These are phyloP conservation scores for Coregonus sp. DNA, from an alignment of 2,797 vertebrate species.

Conservation along the genomic window DNA sequence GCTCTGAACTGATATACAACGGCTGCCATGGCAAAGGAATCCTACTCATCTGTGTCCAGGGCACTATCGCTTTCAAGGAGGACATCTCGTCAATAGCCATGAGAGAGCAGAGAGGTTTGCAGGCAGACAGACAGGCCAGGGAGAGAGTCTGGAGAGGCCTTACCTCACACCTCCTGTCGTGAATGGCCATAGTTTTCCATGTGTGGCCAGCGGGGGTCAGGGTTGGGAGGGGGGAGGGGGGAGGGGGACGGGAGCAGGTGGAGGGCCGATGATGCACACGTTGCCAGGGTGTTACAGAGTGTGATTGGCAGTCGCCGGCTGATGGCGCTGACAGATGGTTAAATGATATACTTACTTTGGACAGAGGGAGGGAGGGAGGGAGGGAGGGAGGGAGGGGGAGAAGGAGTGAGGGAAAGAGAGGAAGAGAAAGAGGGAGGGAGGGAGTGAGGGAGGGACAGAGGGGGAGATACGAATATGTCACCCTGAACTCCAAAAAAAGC, in stretches of 20 bases:
- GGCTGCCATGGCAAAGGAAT: slow-evolving; percentile 15
- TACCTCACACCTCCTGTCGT: not conserved
- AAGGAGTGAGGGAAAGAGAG: slow-evolving; percentile 1
- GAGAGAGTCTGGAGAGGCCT: slow-evolving; percentile 1
- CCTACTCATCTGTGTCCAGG: slow-evolving; percentile 1
- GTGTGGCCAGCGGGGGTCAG: slow-evolving; percentile 37
- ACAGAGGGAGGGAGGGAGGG: slow-evolving; percentile 44
- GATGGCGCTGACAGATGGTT: slow-evolving; percentile 75
- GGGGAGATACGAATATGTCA: slow-evolving; percentile 53
- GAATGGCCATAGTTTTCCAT: slow-evolving; percentile 45
- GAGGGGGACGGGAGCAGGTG: slow-evolving; percentile 31
- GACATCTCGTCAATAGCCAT: not conserved
- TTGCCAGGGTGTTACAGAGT: slow-evolving; percentile 30
- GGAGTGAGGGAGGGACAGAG: not conserved
- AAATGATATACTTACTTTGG: slow-evolving; percentile 66
- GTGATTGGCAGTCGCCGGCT: slow-evolving; percentile 63
- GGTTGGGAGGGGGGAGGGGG: not conserved
- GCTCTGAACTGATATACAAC: not conserved
- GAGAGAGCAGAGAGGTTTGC: not conserved
- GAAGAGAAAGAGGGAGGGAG: slow-evolving; percentile 10
- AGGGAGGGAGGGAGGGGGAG: slow-evolving; percentile 29
- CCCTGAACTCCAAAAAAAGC: slow-evolving; percentile 65
- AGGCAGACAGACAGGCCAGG: not conserved
- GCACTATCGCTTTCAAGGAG: slow-evolving; percentile 27
- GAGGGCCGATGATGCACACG: slow-evolving; percentile 29